Conservation (phyloP, 1,140 invertebrate genomes). For the Delia radicum region DNA sequence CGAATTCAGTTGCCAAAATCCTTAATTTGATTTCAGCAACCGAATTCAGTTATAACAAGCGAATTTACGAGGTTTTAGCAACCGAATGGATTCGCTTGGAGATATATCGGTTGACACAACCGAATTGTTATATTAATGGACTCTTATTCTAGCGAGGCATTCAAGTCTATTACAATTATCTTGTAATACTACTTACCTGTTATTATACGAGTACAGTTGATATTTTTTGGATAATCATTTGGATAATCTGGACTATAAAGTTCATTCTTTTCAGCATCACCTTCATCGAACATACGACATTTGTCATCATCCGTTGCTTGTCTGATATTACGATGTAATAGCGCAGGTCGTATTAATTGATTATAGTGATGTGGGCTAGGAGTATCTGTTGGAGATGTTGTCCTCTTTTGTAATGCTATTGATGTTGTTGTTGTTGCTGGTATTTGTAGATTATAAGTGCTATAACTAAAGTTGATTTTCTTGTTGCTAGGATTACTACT, state of each 20-base stretch:
- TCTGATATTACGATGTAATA: neutral
- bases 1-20: too few species aligned
- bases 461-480: neutral
- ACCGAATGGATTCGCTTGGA: too few species aligned
- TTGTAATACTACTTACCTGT: conserved; percentile 61
- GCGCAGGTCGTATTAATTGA: conserved; percentile 11
- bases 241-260: conserved; percentile 78
- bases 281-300: conserved; percentile 59
- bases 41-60: too few species aligned
- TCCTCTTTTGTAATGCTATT: neutral
- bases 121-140: too few species aligned
- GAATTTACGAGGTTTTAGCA: too few species aligned
- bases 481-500: neutral
- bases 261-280: conserved; percentile 61
- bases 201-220: conserved; percentile 69
- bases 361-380: conserved; percentile 17
- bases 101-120: too few species aligned
- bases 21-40: too few species aligned
- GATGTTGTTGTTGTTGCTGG: neutral
- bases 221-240: conserved; percentile 68
- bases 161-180: too few species aligned
- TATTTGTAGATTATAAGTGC: neutral
- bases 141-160: too few species aligned
- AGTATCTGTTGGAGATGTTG: conserved; percentile 14
- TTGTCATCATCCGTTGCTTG: conserved; percentile 39